Conservation (phyloP, 2,113 vertebrate genomes). For the Petrocephalus microphthalmus region DNA sequence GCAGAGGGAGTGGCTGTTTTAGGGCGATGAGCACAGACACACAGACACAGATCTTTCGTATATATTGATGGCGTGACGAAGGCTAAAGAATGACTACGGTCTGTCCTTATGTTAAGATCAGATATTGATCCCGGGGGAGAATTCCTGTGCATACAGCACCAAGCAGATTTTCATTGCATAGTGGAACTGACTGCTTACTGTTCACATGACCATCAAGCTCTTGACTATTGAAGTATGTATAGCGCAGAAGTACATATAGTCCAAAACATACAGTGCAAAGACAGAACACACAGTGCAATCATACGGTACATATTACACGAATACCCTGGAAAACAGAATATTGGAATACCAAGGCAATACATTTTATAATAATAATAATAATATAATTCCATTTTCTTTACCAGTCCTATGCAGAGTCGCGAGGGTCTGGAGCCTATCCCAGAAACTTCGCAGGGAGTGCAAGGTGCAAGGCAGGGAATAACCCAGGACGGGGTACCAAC, state of each 20-base stretch:
- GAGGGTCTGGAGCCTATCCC: not conserved
- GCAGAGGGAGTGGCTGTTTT: not conserved
- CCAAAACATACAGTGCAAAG: not conserved
- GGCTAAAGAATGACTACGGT: not conserved
- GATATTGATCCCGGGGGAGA: not conserved
- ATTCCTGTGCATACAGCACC: not conserved
- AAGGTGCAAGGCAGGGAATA: not conserved
- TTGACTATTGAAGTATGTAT: not conserved
- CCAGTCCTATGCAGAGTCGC: not conserved
- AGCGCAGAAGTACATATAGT: not conserved
- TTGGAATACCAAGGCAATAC: not conserved
- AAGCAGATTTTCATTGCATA: not conserved
- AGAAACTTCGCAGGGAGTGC: no score
- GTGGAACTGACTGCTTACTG: not conserved
- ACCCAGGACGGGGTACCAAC: not conserved
- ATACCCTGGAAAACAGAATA: not conserved
- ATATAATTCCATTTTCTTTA: not conserved
- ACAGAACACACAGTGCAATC: not conserved
- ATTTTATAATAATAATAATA: not conserved
- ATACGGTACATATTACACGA: not conserved
- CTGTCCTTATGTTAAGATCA: not conserved
- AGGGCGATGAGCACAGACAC: not conserved
- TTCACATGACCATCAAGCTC: not conserved
- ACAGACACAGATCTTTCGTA: no score
- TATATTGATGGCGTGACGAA: not conserved